Conservation (phyloP, 2,113 vertebrate species). For the Sinocyclocheilus anophthalmus region DNA sequence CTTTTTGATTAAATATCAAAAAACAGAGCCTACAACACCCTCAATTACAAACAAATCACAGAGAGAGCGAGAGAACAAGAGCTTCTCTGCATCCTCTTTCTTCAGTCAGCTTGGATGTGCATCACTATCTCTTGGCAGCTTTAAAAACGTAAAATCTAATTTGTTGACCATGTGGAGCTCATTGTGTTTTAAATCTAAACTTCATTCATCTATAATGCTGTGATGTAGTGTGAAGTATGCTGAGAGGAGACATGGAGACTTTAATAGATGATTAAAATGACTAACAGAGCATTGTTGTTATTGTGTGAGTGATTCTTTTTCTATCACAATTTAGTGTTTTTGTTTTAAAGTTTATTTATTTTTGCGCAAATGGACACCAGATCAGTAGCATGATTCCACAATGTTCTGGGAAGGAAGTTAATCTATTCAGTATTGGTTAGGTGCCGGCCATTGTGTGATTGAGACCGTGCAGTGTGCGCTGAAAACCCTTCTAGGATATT, state of each 20-base stretch:
- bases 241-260: background rate
- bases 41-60: constrained; percentile 3
- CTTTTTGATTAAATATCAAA: background rate
- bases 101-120: background rate
- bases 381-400: constrained; percentile 7
- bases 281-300: constrained; percentile 4
- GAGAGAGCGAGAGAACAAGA: background rate
- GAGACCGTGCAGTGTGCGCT: constrained; percentile 33
- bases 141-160: constrained; percentile 23
- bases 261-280: background rate
- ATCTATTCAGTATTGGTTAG: background rate
- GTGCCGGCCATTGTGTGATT: constrained; percentile 7
- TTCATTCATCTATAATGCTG: background rate
- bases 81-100: background rate
- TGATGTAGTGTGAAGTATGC: constrained; percentile 9
- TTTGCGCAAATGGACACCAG: constrained; percentile 18
- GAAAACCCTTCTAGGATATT: constrained; percentile 38
- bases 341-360: no score
- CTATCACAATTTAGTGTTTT: no score
- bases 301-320: no score
- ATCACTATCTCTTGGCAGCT: constrained; percentile 2
- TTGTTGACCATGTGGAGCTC: background rate
- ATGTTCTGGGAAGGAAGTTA: background rate
- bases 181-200: background rate
- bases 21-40: background rate